Evolutionary conservation across 2,797 vertebrate species (phyloP).

Genomic region (Linurgus olivaceus): DNA sequence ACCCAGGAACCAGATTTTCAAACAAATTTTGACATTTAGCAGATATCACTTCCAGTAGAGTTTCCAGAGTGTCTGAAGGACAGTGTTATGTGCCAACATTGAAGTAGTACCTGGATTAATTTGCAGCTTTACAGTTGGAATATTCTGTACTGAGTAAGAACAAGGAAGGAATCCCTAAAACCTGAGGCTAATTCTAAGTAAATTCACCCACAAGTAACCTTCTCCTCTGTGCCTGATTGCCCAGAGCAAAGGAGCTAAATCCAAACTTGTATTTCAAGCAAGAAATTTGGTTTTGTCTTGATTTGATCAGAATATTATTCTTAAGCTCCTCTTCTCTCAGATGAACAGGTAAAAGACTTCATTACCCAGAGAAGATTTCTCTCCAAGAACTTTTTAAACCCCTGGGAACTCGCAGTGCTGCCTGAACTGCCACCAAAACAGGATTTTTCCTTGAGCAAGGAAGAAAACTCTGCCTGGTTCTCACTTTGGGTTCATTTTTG

Average conservation of each 20-base stretch:
- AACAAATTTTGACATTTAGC: background rate
- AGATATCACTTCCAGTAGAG: background rate
- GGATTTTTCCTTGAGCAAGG: background rate
- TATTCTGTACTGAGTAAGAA: background rate
- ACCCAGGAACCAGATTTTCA: background rate
- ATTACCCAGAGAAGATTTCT: background rate
- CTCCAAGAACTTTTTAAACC: background rate
- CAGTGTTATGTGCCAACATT: background rate
- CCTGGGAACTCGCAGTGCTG: background rate
- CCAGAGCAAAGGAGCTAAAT: background rate
- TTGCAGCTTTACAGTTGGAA: background rate
- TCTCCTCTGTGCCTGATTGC: background rate
- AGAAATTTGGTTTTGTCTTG: background rate
- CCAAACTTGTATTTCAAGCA: background rate
- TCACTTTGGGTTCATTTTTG: background rate
- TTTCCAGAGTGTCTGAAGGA: background rate
- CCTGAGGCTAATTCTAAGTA: background rate
- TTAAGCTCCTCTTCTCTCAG: background rate
- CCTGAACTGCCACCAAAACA: background rate
- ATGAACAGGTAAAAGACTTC: background rate
- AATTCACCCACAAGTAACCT: background rate
- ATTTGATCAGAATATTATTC: background rate
- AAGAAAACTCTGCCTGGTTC: background rate
- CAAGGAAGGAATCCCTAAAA: background rate
- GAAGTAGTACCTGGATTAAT: background rate